Conservation (phyloP, 1,140 invertebrate genomes). For the Bathynomus jamesi region DNA sequence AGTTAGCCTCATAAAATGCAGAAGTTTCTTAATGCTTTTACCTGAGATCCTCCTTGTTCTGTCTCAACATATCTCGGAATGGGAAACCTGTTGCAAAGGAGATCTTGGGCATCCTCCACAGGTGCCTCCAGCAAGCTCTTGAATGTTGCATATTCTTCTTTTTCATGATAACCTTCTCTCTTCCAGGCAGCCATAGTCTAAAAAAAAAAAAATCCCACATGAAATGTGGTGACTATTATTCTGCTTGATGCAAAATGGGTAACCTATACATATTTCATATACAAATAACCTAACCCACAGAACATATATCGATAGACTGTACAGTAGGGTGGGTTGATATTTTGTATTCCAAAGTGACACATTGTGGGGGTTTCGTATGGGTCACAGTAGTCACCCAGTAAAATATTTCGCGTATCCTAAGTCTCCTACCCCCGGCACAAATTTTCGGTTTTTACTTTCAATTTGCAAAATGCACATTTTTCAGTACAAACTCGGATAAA, state of each 20-base stretch:
- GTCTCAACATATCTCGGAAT: constrained; percentile 99
- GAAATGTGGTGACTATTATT: not conserved
- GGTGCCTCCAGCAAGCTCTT: constrained; percentile 91
- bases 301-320: constrained; percentile 6
- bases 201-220: constrained; percentile 37
- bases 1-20: too few species aligned
- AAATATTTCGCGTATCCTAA: too few species aligned
- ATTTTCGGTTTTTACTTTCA: too few species aligned
- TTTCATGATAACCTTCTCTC: constrained; percentile 86
- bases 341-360: too few species aligned
- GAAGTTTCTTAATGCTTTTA: too few species aligned
- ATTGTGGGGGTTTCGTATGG: too few species aligned
- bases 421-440: too few species aligned
- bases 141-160: constrained; percentile 96
- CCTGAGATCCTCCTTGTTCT: constrained; percentile 90
- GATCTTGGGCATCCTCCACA: constrained; percentile 94
- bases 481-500: too few species aligned
- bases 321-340: not conserved
- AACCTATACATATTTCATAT: constrained; percentile 14
- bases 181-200: constrained; percentile 96
- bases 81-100: constrained; percentile 89
- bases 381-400: too few species aligned
- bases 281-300: not conserved
- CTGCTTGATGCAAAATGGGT: not conserved
- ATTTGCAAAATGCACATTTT: too few species aligned